Percentiles rank a stretch among this genome's conserved stretches.
Conservation (phyloP, 2,113 vertebrate species). For the Terrapene triunguis region DNA sequence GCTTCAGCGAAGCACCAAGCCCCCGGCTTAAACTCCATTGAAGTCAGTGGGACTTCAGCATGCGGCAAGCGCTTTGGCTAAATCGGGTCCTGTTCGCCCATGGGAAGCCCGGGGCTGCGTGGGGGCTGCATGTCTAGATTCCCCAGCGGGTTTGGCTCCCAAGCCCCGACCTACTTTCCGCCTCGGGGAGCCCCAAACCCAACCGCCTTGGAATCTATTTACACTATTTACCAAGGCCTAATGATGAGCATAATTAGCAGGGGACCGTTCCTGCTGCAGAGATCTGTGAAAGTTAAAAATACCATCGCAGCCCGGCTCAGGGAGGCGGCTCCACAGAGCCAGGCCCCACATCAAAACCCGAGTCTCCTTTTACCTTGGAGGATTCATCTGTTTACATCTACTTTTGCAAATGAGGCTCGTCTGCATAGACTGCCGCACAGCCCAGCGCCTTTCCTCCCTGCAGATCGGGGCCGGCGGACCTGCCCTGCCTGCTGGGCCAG, state of each 20-base stretch:
- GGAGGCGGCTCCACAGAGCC: background rate
- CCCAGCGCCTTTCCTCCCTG: background rate
- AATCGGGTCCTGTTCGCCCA: background rate
- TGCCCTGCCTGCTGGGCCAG: background rate
- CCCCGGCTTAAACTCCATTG: background rate
- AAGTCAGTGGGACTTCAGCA: background rate
- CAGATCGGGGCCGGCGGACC: background rate
- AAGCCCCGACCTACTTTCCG: background rate
- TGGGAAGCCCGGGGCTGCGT: background rate
- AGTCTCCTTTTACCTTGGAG: background rate
- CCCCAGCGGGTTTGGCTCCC: background rate
- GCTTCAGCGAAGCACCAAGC: background rate
- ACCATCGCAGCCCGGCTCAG: background rate
- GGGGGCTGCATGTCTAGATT: background rate
- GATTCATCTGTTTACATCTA: background rate
- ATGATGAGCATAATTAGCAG: background rate
- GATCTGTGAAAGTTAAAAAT: background rate
- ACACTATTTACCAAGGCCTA: background rate
- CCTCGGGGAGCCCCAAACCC: background rate
- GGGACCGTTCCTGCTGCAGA: background rate
- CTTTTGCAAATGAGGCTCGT: background rate
- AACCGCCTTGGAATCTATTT: background rate
- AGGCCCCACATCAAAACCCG: background rate
- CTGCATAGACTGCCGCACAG: background rate
- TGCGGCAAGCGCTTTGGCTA: background rate